Evolutionary conservation across 2,888 invertebrate genomes (phyloP), one percentile per base, ranked within the genome.

Genomic region (Ochropleura plecta): DNA sequence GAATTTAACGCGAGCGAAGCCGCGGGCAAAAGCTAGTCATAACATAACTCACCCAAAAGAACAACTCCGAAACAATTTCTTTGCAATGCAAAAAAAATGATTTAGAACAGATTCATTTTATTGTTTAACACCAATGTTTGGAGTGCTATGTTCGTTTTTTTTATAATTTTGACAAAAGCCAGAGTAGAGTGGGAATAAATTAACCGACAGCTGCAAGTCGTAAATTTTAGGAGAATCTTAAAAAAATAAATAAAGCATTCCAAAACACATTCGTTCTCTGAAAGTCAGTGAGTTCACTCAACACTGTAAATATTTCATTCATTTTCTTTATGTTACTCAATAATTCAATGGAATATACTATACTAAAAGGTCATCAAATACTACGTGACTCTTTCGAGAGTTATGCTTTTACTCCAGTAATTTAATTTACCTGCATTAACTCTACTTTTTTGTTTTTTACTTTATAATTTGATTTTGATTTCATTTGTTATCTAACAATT

Each of bases 301-400:
- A 67, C 59, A 66, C 44, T 44, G 51, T 12, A 79, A 70, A 55
- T 60, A 65, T 65, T 82, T 82, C 40, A 62, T 74, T 44, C 44
- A 55, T 81, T 76, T 76, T 53, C 53, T 68, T 53, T 9, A 42
- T 44, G 10, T 63, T n/a, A 49, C 42, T 74, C 55, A 79, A 55
- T 70, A 63, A 67, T 70, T 67, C 30, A 82, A 77, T 82, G 20
- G 51, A 63, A 46, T 12, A 30, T 14, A 57, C 49, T 12, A 30
- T 14, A 57, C 49, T 57, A 48, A 70, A 76, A 76, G 20, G 49
- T 78, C 59, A 55, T 80, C 44, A 71, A 78, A 60, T 64, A 63
- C 40, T 62, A 83, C 79, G 79, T 83, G 79, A 64, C 49, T 60
- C 18, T 63, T 48, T 30, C 18, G 7, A 30, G 64, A 68, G n/a